phyloP scores from a whole-genome alignment of 2,113 vertebrate genomes.

The Hippocampus guttulatus region DNA sequence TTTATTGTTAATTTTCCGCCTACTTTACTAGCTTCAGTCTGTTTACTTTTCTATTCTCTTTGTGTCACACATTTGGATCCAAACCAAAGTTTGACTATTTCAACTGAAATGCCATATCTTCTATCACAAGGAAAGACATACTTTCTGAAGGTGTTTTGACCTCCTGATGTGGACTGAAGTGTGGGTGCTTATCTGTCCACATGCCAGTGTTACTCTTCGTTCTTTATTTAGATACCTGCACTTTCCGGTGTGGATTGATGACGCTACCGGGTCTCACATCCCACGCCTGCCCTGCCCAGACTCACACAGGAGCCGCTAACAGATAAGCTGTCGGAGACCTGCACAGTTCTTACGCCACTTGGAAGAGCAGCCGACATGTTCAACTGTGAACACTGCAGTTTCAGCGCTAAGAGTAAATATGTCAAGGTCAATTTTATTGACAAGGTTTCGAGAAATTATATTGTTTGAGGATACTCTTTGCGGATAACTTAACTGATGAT shows the following conservation, averaged over 20 bases:
- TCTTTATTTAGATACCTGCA: constrained; percentile 53
- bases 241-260: constrained; percentile 54
- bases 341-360: constrained; percentile 25
- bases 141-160: neutral
- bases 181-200: constrained; percentile 40
- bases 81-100: neutral
- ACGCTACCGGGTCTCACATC: constrained; percentile 46
- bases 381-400: constrained; percentile 18
- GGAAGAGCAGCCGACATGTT: constrained; percentile 28
- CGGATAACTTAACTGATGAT: neutral
- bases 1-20: too few species aligned
- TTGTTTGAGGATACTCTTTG: neutral
- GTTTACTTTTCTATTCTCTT: neutral
- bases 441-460: neutral
- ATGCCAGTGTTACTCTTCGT: constrained; percentile 31
- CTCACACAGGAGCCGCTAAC: constrained; percentile 55
- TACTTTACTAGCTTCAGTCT: neutral
- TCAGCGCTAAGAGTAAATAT: constrained; percentile 26
- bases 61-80: neutral
- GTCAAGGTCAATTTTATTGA: constrained; percentile 23
- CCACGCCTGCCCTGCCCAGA: constrained; percentile 50
- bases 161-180: constrained; percentile 7
- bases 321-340: constrained; percentile 50
- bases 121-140: neutral
- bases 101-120: neutral